Percentiles rank a stretch among this genome's conserved stretches.
These are phyloP conservation scores for Phymastichus coffea DNA, from an alignment of 1,140 invertebrate genomes.

Conservation along the genomic window DNA sequence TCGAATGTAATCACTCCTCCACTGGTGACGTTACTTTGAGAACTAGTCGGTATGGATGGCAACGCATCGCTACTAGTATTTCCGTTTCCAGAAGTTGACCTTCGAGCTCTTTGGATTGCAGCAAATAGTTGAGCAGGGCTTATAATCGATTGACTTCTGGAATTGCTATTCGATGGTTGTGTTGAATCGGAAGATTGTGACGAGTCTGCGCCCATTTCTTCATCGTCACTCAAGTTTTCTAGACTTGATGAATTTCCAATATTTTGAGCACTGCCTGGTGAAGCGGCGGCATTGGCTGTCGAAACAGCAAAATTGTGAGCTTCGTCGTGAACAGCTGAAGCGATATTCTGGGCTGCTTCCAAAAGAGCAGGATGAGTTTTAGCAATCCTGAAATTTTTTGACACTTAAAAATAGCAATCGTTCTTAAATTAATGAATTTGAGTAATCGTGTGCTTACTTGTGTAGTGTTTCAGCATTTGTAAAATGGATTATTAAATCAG, in stretches of 20 bases:
- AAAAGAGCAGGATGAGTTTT: slow-evolving; percentile 57
- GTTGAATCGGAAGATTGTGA: slow-evolving; percentile 55
- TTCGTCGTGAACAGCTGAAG: slow-evolving; percentile 58
- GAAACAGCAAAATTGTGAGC: slow-evolving; percentile 41
- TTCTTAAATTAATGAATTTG: not conserved
- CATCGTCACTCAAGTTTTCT: slow-evolving; percentile 59
- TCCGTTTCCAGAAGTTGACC: slow-evolving; percentile 29
- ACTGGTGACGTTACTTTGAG: not conserved
- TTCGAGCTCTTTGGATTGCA: slow-evolving; percentile 53
- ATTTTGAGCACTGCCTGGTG: slow-evolving; percentile 38
- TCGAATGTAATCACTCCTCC: slow-evolving; percentile 58
- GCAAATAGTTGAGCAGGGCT: slow-evolving; percentile 57
- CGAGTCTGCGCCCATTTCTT: slow-evolving; percentile 60
- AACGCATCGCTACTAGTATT: not conserved
- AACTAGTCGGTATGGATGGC: slow-evolving; percentile 30
- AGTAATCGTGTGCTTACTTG: slow-evolving; percentile 43
- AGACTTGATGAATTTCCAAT: slow-evolving; percentile 55
- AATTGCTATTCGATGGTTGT: slow-evolving; percentile 37
- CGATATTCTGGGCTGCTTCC: slow-evolving; percentile 57
- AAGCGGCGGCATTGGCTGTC: slow-evolving; percentile 37
- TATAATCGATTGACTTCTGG: slow-evolving; percentile 45
- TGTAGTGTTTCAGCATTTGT: slow-evolving; percentile 55
- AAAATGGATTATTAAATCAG: slow-evolving; percentile 59
- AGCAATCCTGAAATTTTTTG: slow-evolving; percentile 40
- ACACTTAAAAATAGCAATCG: not conserved